Evolutionary conservation across 23 tunicate genomes (phyloP), one percentile per base, ranked within the genome.

Genomic region (Phallusia fumigata): DNA sequence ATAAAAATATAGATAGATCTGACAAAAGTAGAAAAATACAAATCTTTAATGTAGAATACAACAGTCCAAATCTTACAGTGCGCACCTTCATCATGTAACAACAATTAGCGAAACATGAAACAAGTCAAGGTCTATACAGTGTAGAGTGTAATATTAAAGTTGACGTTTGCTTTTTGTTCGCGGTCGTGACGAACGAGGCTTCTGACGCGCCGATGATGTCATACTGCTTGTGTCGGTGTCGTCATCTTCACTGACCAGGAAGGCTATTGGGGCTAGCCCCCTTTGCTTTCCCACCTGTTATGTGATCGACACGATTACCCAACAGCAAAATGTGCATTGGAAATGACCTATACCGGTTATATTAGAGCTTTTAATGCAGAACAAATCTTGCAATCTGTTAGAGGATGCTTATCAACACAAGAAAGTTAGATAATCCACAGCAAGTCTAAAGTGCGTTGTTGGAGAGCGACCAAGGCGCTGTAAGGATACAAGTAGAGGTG

Each of bases 221-320:
- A 32, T 19, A 19, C 33, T 40, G 73, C 65, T 36, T 15, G 36
- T 74, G 26, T 75, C 35, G 24, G 88, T 53, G 33, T 65, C 79
- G 65, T 80, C 90, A 51, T 81, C 81, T 30, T 81, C 82, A 35
- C 90, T 86, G 52, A 74, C 35, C 18, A 86, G 80, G 50, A 86
- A 86, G 5, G 90, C 84, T 28, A 74, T 52, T 5, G 90, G 90
- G 32, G 83, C 90, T 19, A 80, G 30, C 6, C 90, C 90, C 0
- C 84, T 64, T 74, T 53, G 47, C 13, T 64, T 34, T 35, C 82
- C 90, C 73, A 86, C 83, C 90, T 86, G 31, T 22, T 16, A 82
- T 31, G 18, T 58, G 69, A 58, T 58, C 1, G 13, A 10, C 47
- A 40, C 10, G 47, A 3, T 40, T 40, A 40, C 10, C 10, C 47